A percentile compares a stretch with the other conserved stretches of the same genome.
Evolutionary conservation across 1,140 invertebrate species (phyloP).

Genomic region (Drosophila obscura): DNA sequence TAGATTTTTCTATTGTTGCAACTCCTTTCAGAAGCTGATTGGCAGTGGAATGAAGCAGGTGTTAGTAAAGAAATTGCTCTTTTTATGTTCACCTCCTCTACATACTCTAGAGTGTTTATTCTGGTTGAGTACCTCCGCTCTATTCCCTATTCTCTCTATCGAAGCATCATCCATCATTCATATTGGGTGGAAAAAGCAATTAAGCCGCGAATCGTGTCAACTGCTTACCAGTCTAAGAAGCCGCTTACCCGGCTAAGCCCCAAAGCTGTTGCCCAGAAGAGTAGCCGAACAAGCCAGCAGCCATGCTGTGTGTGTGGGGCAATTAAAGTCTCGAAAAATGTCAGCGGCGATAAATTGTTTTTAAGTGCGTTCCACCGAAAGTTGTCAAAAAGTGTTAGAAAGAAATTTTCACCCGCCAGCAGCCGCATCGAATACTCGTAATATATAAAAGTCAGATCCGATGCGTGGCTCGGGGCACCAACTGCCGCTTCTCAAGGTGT

Average conservation of each 20-base stretch:
- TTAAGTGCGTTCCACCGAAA: constrained; percentile 78
- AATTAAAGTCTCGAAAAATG: constrained; percentile 80
- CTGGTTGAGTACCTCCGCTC: no score
- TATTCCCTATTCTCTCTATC: neutral
- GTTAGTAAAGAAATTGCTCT: no score
- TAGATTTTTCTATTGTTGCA: neutral
- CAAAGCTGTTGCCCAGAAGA: constrained; percentile 9
- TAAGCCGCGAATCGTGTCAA: constrained; percentile 65
- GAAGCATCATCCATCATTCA: constrained; percentile 55
- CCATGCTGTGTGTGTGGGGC: constrained; percentile 27
- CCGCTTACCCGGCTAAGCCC: constrained; percentile 48
- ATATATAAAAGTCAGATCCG: constrained; percentile 36
- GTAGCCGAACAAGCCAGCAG: constrained; percentile 43
- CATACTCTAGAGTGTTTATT: no score
- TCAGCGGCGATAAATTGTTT: constrained; percentile 75
- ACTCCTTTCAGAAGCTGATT: neutral
- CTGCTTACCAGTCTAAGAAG: constrained; percentile 53
- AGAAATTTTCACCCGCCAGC: constrained; percentile 64
- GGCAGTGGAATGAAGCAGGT: no score
- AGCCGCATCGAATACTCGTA: constrained; percentile 20
- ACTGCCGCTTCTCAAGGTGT: constrained; percentile 48
- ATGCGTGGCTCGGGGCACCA: constrained; percentile 55
- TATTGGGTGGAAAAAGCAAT: constrained; percentile 55
- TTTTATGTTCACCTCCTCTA: no score
- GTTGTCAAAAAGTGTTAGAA: constrained; percentile 78